Percentiles rank a stretch among this genome's conserved stretches.
Evolutionary conservation across 2,113 vertebrate genomes (phyloP).

Genomic region (Callipepla squamata): DNA sequence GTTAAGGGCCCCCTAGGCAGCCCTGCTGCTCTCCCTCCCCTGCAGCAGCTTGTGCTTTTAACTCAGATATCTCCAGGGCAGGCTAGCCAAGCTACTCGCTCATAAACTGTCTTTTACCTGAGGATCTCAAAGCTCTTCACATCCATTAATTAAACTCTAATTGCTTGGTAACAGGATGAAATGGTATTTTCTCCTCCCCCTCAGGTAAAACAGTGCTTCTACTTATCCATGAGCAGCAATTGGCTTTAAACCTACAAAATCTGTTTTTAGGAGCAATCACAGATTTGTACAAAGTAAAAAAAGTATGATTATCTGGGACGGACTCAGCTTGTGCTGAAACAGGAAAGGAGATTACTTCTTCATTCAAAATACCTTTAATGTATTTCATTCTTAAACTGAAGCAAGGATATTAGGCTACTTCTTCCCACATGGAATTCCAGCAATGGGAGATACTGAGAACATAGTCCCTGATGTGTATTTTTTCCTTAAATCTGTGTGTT

Average conservation of each 20-base stretch:
- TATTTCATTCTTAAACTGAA: constrained; percentile 4
- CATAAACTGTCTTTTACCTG: background rate
- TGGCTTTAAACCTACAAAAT: constrained; percentile 7
- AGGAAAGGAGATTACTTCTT: constrained; percentile 6
- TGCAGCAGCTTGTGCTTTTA: background rate
- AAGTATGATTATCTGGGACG: background rate
- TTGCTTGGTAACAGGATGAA: background rate
- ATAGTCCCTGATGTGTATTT: background rate
- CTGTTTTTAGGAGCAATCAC: background rate
- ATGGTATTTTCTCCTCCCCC: background rate
- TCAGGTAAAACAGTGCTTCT: constrained; percentile 17
- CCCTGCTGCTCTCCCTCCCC: background rate
- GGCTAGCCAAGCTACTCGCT: background rate
- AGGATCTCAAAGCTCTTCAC: background rate
- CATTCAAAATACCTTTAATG: constrained; percentile 9
- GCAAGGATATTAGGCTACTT: background rate
- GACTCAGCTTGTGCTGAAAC: background rate
- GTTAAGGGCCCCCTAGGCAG: background rate
- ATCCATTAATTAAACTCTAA: constrained; percentile 26
- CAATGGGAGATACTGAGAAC: background rate
- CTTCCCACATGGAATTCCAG: constrained; percentile 13
- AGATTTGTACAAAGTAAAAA: background rate
- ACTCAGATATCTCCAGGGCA: background rate
- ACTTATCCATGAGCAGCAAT: background rate
- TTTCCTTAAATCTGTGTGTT: background rate